Evolutionary conservation across 2,888 invertebrate species (phyloP).

Genomic region (Sicus ferrugineus): DNA sequence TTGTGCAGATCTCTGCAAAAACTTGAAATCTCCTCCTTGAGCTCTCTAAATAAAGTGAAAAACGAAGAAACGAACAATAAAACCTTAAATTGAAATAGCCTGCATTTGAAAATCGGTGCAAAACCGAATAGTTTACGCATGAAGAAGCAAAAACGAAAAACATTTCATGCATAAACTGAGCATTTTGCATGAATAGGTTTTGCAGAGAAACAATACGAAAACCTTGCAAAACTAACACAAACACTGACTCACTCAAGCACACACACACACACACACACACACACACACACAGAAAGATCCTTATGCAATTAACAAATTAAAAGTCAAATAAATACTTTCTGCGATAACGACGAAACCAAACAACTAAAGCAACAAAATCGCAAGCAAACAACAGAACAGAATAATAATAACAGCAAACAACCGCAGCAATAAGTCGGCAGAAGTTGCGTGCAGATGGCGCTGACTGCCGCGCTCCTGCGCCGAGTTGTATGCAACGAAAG

Average conservation of each 20-base stretch:
- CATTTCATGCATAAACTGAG: background rate
- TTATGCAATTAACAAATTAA: constrained; percentile 32
- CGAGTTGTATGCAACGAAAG: constrained; percentile 25
- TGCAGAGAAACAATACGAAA: too few species aligned
- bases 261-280: constrained; percentile 26
- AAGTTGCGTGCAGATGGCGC: background rate
- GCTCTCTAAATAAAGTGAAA: too few species aligned
- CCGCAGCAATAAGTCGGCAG: constrained; percentile 36
- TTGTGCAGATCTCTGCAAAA: too few species aligned
- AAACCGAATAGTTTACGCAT: background rate
- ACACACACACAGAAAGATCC: constrained; percentile 33
- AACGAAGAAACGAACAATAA: too few species aligned
- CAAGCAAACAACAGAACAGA: background rate
- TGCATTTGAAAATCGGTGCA: too few species aligned
- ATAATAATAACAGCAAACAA: constrained; percentile 12
- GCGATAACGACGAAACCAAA: background rate
- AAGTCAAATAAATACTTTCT: constrained; percentile 26
- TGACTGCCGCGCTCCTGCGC: background rate
- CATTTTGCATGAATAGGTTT: background rate
- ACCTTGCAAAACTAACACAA: background rate
- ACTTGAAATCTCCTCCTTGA: too few species aligned
- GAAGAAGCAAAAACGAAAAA: background rate
- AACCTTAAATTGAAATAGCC: too few species aligned
- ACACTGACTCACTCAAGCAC: constrained; percentile 16
- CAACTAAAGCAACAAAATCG: background rate